Base-by-base conservation (phyloP, 1,140 invertebrate species). In the Acromyrmex heyeri region DNA sequence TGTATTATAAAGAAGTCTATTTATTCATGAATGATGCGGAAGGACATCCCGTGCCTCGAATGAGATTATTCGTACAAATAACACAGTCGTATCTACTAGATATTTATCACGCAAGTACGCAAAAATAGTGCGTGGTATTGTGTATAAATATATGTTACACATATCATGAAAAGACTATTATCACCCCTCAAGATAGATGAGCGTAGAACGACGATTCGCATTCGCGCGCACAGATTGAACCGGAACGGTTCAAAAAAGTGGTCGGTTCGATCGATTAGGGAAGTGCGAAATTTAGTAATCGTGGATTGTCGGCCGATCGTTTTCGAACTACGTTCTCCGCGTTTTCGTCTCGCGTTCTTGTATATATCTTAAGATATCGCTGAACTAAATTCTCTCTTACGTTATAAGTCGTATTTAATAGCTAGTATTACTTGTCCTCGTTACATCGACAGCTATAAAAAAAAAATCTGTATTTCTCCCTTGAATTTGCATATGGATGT, bases 271-370 rank as follows among this genome's bases (percentile, higher is more conserved):
- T 88, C 70, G 57, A 30, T 72, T 53, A 48, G 53, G 16, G 44
- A 81, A 70, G 69, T 79, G 59, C 55, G 55, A 81, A 89, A 86
- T 67, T 50, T 50, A 44, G 3, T 79, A 78, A 50, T 86, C 79
- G 67, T 88, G 34, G 83, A 89, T 89, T 86, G 88, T 88, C 87
- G 61, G 69, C 61, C 57, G 69, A 81, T 72, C 27, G 14, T 64
- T 82, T 73, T 57, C 50, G 44, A 86, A 81, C 21, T 73, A 89
- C 73, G 67, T 65, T 73, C 78, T 81, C 34, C 18, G 53, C n/a
- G 24, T 62, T 34, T 50, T 50, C 30, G 44, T 88, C 76, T 67
- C 48, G 10, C 59, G 70, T 44, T 16, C 7, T 69, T 27, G n/a
- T 38, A 24, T 73, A 65, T 27, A 65, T 3, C 7, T 88, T 27